phyloP scores from a whole-genome alignment of 2,797 vertebrate species.

The Clarias fuscus region DNA sequence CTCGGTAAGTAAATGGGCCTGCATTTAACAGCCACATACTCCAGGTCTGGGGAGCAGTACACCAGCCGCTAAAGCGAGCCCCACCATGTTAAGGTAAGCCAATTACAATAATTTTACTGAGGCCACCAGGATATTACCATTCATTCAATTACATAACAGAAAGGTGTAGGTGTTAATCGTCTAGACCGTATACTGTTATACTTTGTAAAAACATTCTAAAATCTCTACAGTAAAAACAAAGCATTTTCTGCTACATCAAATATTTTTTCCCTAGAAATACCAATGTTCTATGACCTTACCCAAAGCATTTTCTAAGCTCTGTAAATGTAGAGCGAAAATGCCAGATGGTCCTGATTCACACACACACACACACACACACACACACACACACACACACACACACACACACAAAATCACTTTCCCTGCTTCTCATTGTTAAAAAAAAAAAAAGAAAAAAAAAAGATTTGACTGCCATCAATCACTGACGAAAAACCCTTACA shows the following conservation, averaged over 20 bases:
- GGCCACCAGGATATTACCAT: background rate
- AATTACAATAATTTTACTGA: background rate
- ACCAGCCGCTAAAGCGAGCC: background rate
- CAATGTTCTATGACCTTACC: background rate
- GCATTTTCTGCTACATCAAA: background rate
- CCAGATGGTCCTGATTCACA: conserved; percentile 13
- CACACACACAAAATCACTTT: background rate
- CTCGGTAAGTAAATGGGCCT: too few species aligned
- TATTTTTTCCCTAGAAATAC: background rate
- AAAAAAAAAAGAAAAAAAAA: background rate
- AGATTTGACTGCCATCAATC: background rate
- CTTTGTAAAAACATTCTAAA: too few species aligned
- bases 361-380: background rate
- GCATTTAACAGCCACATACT: too few species aligned
- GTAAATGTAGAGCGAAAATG: conserved; percentile 4
- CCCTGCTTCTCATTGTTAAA: background rate
- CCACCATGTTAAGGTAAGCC: background rate
- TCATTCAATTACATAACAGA: background rate
- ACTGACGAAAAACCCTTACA: background rate
- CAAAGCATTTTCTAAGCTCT: background rate
- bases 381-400: conserved; percentile 6
- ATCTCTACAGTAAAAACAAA: background rate
- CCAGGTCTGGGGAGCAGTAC: too few species aligned
- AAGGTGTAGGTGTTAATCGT: background rate
- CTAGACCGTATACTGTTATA: too few species aligned